These are phyloP conservation scores for Tenebrio molitor DNA, from an alignment of 1,140 invertebrate genomes.

Conservation along the genomic window DNA sequence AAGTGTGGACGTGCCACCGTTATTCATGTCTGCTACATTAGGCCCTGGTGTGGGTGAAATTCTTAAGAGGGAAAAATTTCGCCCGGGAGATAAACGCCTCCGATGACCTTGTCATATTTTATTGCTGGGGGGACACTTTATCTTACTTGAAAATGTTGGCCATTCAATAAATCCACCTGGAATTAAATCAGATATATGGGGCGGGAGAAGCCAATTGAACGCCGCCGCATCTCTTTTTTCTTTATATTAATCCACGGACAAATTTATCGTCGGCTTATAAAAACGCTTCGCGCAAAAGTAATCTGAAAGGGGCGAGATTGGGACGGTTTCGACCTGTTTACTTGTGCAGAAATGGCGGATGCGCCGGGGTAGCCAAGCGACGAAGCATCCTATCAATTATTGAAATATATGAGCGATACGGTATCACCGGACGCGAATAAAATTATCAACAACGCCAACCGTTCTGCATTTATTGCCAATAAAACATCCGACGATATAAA, in stretches of 20 bases:
- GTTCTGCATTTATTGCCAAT: constrained; percentile 18
- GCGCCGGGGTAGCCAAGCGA: constrained; percentile 1
- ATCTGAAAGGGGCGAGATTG: too few species aligned
- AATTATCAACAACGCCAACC: background rate
- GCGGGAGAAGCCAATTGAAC: background rate
- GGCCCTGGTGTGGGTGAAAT: constrained; percentile 3
- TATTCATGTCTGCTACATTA: constrained; percentile 38
- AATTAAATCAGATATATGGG: constrained; percentile 23
- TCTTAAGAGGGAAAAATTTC: constrained; percentile 18
- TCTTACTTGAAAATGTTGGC: constrained; percentile 16
- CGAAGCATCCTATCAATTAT: background rate
- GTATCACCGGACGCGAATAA: background rate
- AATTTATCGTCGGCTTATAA: background rate
- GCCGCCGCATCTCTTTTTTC: background rate
- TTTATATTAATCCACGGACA: background rate
- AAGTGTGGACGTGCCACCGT: constrained; percentile 20
- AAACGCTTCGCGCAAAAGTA: background rate
- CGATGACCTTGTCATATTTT: constrained; percentile 30
- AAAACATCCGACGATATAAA: background rate
- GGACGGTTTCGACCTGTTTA: background rate
- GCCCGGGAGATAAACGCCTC: constrained; percentile 11
- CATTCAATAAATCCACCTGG: constrained; percentile 24
- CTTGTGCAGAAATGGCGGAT: constrained; percentile 14
- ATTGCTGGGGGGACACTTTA: constrained; percentile 10
- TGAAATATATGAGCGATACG: background rate